These are phyloP conservation scores for Eupelmus urozonus DNA, from an alignment of 2,888 invertebrate genomes.

Conservation along the genomic window DNA sequence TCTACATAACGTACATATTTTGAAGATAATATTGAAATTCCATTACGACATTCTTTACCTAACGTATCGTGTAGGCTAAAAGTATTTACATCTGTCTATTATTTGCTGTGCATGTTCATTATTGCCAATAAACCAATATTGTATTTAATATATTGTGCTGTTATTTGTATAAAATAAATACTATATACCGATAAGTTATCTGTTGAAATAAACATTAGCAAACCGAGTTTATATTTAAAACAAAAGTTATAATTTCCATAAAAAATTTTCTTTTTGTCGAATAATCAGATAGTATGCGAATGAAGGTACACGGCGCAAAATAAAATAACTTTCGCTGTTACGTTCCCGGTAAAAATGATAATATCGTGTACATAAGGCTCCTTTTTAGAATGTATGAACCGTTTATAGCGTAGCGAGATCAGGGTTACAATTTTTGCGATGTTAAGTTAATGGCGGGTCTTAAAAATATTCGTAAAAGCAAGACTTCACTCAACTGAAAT, in stretches of 20 bases:
- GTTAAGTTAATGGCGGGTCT: conserved; percentile 35
- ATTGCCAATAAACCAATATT: conserved; percentile 21
- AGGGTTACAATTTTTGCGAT: conserved; percentile 32
- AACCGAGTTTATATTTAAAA: too few species aligned
- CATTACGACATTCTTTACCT: conserved; percentile 34
- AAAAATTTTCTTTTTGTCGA: too few species aligned
- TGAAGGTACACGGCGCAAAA: not conserved
- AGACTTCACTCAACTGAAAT: conserved; percentile 36
- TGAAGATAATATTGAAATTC: conserved; percentile 34
- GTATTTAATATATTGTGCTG: not conserved
- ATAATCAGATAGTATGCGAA: too few species aligned
- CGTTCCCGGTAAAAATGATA: conserved; percentile 2
- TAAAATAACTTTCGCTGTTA: conserved; percentile 6
- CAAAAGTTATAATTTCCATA: too few species aligned
- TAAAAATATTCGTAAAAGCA: conserved; percentile 44
- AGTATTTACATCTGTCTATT: not conserved
- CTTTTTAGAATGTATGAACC: conserved; percentile 27
- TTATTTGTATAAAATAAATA: not conserved
- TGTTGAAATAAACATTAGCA: too few species aligned
- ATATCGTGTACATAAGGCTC: not conserved
- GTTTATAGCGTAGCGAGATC: conserved; percentile 23
- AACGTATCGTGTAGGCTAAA: conserved; percentile 6
- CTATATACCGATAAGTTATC: not conserved
- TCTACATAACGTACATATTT: too few species aligned
- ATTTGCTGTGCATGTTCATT: not conserved